Conservation (phyloP, 2,113 vertebrate genomes). For the Aphelocoma coerulescens region DNA sequence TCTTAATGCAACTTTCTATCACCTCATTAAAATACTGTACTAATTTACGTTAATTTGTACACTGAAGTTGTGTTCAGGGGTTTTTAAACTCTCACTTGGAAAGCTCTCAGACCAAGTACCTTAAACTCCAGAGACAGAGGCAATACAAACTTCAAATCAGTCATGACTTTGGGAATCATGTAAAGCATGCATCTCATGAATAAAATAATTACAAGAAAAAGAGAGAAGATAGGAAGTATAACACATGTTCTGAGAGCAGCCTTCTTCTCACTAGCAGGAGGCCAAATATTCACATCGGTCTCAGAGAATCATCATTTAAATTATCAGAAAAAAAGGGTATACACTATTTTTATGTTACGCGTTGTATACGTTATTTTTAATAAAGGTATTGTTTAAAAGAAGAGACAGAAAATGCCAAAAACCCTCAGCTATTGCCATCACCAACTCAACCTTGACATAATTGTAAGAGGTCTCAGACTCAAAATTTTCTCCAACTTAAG, state of each 20-base stretch:
- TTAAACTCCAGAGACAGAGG: not conserved
- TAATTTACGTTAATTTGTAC: not conserved
- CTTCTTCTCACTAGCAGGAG: not conserved
- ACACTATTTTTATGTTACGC: not conserved
- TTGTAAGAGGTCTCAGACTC: not conserved
- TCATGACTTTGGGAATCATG: not conserved
- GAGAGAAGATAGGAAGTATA: not conserved
- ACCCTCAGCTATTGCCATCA: not conserved
- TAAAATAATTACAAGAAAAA: not conserved
- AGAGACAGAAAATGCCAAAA: not conserved
- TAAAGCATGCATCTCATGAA: not conserved
- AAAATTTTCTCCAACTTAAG: not conserved
- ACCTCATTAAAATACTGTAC: not conserved
- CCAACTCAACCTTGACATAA: not conserved
- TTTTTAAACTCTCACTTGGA: not conserved
- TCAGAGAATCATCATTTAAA: not conserved
- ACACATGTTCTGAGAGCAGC: not conserved
- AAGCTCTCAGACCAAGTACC: not conserved
- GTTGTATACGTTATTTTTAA: not conserved
- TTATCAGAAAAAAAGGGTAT: not conserved
- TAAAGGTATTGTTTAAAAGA: not conserved
- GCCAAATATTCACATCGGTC: not conserved
- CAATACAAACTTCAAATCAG: not conserved
- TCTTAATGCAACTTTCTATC: not conserved
- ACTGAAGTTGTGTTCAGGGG: not conserved